Percentiles rank a stretch among this genome's conserved stretches.
Conservation (phyloP, 2,113 vertebrate species). For the Proteles cristata region DNA sequence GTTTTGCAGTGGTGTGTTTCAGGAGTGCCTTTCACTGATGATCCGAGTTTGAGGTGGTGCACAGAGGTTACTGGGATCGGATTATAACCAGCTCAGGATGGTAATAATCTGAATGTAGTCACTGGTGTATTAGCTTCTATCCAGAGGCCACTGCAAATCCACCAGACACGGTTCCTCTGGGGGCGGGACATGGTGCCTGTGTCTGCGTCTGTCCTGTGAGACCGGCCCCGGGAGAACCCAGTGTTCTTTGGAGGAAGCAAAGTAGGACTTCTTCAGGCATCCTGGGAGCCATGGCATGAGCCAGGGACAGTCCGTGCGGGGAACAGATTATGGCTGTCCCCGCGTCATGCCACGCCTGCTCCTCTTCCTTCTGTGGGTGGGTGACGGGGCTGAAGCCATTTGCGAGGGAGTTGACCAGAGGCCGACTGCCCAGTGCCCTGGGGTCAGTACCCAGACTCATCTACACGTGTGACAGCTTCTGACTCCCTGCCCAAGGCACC, state of each 20-base stretch:
- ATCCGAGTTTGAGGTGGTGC: neutral
- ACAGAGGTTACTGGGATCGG: neutral
- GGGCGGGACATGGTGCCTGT: accelerated
- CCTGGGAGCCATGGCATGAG: neutral
- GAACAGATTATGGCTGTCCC: neutral
- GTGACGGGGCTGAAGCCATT: neutral
- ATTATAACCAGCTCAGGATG: neutral
- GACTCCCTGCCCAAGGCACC: neutral
- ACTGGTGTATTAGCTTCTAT: neutral
- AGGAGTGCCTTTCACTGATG: neutral
- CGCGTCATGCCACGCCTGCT: accelerated
- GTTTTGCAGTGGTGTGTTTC: neutral
- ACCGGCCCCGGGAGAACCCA: neutral
- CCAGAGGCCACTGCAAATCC: neutral
- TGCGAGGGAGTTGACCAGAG: neutral
- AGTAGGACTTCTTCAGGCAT: neutral
- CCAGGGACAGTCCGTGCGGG: too few relatives aligned
- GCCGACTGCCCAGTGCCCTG: neutral
- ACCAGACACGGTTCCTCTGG: neutral
- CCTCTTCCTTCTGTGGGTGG: neutral
- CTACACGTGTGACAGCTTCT: neutral
- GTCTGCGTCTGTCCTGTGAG: neutral
- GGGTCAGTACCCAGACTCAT: neutral
- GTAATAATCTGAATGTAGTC: neutral
- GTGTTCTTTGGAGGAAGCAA: neutral